Conservation (phyloP, 2,113 vertebrate genomes). For the Motacilla tschutschensis region DNA sequence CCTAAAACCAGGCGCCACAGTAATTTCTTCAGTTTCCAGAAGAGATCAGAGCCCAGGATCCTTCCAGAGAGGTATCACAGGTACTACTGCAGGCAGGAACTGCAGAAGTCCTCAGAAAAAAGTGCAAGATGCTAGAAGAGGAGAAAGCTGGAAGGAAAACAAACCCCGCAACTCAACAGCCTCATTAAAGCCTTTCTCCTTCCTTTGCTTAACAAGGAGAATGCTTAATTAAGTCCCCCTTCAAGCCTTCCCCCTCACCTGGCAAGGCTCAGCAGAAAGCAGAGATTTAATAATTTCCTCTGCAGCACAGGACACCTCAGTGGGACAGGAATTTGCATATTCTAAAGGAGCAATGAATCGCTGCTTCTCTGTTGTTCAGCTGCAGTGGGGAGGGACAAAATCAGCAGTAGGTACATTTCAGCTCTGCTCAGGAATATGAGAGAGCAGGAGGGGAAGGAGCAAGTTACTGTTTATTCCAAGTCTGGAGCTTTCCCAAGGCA, state of each 20-base stretch:
- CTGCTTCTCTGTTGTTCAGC: background rate
- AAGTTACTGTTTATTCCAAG: background rate
- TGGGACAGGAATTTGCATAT: background rate
- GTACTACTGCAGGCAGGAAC: background rate
- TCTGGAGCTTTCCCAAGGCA: constrained; percentile 7
- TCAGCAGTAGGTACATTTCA: constrained; percentile 4
- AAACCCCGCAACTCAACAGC: background rate
- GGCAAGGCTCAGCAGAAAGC: constrained; percentile 6
- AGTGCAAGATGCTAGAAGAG: background rate
- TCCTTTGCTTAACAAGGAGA: constrained; percentile 18
- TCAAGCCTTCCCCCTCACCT: background rate
- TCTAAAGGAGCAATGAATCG: background rate
- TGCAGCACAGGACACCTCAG: background rate
- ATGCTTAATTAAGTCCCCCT: constrained; percentile 30
- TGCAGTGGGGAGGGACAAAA: background rate
- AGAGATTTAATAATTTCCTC: background rate
- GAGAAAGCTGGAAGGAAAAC: background rate
- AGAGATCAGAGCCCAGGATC: background rate
- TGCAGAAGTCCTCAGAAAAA: background rate
- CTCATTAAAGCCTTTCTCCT: constrained; percentile 26
- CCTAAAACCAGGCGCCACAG: background rate
- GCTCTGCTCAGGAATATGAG: background rate
- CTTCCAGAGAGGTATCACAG: background rate
- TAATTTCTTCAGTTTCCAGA: background rate
- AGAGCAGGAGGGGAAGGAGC: background rate